Percentiles rank a stretch among this genome's conserved stretches.
Conservation (phyloP, 2,888 invertebrate species). For the Bursaphelenchus okinawaensis region DNA sequence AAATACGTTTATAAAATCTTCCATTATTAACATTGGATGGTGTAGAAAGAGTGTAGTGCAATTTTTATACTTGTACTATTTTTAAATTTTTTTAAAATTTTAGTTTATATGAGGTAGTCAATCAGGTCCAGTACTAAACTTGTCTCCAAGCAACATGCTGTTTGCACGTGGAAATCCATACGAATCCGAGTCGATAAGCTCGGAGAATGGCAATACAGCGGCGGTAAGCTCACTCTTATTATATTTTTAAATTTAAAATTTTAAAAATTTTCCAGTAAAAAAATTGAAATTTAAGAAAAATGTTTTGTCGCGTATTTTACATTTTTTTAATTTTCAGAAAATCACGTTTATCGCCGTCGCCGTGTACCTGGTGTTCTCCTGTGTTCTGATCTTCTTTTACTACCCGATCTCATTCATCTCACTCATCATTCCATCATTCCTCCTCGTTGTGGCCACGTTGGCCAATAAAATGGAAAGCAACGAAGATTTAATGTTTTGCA, state of each 20-base stretch:
- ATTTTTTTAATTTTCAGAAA: slow-evolving; percentile 5
- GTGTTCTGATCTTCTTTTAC: slow-evolving; percentile 9
- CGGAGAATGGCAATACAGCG: neutral
- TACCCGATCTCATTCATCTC: slow-evolving; percentile 3
- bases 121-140: no score
- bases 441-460: slow-evolving; percentile 5
- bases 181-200: neutral
- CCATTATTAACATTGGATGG: no score
- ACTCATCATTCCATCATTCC: neutral
- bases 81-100: no score
- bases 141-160: no score
- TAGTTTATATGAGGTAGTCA: no score
- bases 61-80: no score
- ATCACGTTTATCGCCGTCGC: neutral
- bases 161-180: neutral
- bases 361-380: slow-evolving; percentile 8
- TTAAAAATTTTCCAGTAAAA: no score
- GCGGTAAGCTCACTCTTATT: neutral
- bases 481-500: slow-evolving; percentile 14
- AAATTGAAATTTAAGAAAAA: no score
- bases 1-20: no score
- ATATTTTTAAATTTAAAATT: no score
- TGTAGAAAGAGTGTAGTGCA: no score
- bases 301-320: neutral
- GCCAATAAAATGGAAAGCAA: slow-evolving; percentile 10